Conservation (phyloP, 2,888 invertebrate species). For the Rutpela maculata region DNA sequence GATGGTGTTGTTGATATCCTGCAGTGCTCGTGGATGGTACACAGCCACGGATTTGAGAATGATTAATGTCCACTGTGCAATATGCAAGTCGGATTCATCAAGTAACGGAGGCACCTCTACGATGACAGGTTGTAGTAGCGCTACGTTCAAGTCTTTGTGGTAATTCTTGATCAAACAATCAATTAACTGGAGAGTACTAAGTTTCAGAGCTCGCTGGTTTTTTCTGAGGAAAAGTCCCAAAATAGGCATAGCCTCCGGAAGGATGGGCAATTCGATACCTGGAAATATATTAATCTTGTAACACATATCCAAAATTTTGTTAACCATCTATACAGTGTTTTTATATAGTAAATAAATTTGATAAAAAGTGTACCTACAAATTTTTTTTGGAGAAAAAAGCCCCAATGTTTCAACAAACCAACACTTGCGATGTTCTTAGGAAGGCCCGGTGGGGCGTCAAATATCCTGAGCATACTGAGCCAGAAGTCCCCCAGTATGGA, state of each 20-base stretch:
- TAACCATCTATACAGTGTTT: too few relatives aligned
- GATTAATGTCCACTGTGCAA: conserved; percentile 92
- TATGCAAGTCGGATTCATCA: conserved; percentile 96
- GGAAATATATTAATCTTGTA: conserved; percentile 7
- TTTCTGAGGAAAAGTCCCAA: conserved; percentile 96
- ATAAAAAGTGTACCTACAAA: too few relatives aligned
- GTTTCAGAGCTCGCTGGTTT: conserved; percentile 95
- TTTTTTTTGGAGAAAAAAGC: too few relatives aligned
- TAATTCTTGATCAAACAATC: conserved; percentile 95
- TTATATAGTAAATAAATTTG: too few relatives aligned
- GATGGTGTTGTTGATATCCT: conserved; percentile 83
- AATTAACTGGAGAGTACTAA: conserved; percentile 91
- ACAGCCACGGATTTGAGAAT: conserved; percentile 89
- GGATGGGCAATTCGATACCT: conserved; percentile 60
- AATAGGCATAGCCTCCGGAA: conserved; percentile 92
- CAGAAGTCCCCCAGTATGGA: too few relatives aligned
- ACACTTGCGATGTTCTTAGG: too few relatives aligned
- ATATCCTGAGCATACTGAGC: too few relatives aligned
- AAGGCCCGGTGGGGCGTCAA: too few relatives aligned
- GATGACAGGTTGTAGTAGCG: conserved; percentile 85
- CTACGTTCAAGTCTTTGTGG: conserved; percentile 79
- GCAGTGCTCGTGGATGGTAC: conserved; percentile 86
- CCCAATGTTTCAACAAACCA: too few relatives aligned
- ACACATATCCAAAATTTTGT: too few relatives aligned
- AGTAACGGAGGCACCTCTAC: conserved; percentile 93